Evolutionary conservation across 2,113 vertebrate genomes (phyloP).

Genomic region (Periophthalmodon schlosseri): DNA sequence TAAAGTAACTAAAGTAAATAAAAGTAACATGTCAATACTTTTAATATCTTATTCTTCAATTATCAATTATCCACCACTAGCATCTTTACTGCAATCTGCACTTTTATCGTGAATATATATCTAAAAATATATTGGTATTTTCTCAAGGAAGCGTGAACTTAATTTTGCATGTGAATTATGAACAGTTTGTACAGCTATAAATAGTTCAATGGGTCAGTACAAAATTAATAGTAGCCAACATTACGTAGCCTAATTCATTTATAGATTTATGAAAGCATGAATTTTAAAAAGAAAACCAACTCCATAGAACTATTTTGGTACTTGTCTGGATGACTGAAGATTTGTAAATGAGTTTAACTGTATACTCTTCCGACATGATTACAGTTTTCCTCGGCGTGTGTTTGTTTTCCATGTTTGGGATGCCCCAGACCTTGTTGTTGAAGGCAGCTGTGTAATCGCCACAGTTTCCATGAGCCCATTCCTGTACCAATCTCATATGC

Average conservation of each 20-base stretch:
- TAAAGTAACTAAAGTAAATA: not conserved
- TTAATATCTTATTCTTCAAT: too few relatives aligned
- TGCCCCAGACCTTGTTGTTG: slow-evolving; percentile 23
- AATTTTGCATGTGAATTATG: too few relatives aligned
- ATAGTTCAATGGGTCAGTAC: too few relatives aligned
- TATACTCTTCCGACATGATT: not conserved
- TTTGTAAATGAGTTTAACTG: not conserved
- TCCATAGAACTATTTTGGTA: not conserved
- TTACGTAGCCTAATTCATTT: too few relatives aligned
- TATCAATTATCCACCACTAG: too few relatives aligned
- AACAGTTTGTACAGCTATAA: too few relatives aligned
- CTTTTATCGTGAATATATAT: not conserved
- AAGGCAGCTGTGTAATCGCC: slow-evolving; percentile 22
- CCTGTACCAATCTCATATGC: slow-evolving; percentile 18
- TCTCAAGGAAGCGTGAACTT: not conserved
- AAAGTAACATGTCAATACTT: not conserved
- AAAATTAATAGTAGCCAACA: too few relatives aligned
- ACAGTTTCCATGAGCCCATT: slow-evolving; percentile 2
- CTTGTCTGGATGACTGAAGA: not conserved
- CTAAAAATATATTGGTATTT: not conserved
- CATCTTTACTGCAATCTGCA: too few relatives aligned
- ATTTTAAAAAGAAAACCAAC: too few relatives aligned
- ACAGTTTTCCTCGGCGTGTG: not conserved
- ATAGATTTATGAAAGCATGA: too few relatives aligned
- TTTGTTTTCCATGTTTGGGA: slow-evolving; percentile 28